phyloP scores from a whole-genome alignment of 2,113 vertebrate species.

The Hypanus sabinus region DNA sequence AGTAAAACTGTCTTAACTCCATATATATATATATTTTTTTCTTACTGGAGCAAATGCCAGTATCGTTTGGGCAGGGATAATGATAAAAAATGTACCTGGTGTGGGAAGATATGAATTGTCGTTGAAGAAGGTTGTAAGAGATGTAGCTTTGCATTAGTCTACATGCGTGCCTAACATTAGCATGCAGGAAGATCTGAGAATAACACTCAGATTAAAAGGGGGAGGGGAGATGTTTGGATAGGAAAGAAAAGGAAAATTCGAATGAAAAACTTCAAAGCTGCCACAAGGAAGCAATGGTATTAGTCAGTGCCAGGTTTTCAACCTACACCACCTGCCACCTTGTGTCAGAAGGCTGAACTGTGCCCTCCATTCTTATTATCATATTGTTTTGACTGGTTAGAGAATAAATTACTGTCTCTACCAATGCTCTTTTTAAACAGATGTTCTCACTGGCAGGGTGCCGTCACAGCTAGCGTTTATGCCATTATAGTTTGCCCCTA shows the following conservation, averaged over 20 bases:
- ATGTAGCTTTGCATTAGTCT: not conserved
- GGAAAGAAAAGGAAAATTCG: not conserved
- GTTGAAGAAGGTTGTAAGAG: too few species aligned
- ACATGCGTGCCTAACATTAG: too few species aligned
- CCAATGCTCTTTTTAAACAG: slow-evolving; percentile 12
- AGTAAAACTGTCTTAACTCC: not conserved
- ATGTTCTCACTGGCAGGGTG: not conserved
- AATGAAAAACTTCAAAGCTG: not conserved
- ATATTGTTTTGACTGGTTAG: slow-evolving; percentile 18
- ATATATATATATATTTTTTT: not conserved
- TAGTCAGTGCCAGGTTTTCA: not conserved
- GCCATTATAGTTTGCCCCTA: not conserved
- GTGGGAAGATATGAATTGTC: too few species aligned
- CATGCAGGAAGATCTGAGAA: not conserved
- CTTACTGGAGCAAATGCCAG: too few species aligned
- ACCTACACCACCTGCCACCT: slow-evolving; percentile 22
- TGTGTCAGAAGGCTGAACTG: slow-evolving; percentile 3
- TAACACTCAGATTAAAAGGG: not conserved
- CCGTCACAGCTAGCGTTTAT: not conserved
- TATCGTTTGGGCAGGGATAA: too few species aligned
- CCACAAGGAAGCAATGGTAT: not conserved
- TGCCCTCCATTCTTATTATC: slow-evolving; percentile 12
- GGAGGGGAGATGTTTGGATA: not conserved
- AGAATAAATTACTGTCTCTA: slow-evolving; percentile 18
- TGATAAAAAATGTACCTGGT: not conserved